Evolutionary conservation across 37 sponge, comb jelly and placozoan genomes (phyloP).

Genomic region (Cliona cf. orientalis): DNA sequence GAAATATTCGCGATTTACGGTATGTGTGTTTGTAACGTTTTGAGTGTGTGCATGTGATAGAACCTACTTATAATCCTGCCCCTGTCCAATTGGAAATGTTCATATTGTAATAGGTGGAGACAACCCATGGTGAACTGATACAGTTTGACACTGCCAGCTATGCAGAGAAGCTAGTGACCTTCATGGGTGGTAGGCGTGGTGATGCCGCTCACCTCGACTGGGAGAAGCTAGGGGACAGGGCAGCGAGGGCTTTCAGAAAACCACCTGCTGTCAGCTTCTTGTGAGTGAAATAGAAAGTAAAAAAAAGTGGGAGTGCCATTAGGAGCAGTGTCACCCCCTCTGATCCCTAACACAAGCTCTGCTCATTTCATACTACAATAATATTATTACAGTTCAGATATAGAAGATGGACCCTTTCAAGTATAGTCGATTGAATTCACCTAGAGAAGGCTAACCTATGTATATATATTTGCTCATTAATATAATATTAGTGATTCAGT

Average conservation of each 20-base stretch:
- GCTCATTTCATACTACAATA: background rate
- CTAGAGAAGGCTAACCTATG: no score
- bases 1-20: no score
- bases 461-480: no score
- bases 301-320: no score
- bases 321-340: background rate
- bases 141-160: conserved; percentile 64
- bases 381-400: no score
- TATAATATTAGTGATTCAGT: background rate
- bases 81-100: no score
- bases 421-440: no score
- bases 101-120: conserved; percentile 32
- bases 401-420: no score
- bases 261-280: conserved; percentile 71
- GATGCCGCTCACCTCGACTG: conserved; percentile 55
- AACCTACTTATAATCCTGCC: no score
- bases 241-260: conserved; percentile 43
- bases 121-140: conserved; percentile 54
- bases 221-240: conserved; percentile 67
- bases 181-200: conserved; percentile 60
- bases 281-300: no score
- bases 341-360: background rate
- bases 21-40: no score
- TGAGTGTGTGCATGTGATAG: background rate
- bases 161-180: conserved; percentile 68